A percentile compares a stretch with the other conserved stretches of the same genome.
These are phyloP conservation scores for Sitophilus oryzae DNA, from an alignment of 1,140 invertebrate species.

Conservation along the genomic window DNA sequence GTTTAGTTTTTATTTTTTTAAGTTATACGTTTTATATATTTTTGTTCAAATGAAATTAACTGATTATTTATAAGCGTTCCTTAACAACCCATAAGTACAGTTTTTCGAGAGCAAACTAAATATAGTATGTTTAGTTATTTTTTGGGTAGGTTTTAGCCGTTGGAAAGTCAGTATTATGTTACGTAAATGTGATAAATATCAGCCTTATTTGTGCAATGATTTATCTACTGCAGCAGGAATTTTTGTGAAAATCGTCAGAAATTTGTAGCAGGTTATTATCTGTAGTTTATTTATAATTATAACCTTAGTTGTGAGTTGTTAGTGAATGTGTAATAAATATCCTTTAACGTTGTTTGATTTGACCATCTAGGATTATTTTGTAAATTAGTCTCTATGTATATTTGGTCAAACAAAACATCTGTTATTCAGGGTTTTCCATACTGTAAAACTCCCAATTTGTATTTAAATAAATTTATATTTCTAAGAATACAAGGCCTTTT, in stretches of 20 bases:
- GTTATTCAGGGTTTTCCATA: slow-evolving; percentile 39
- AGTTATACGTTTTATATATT: no score
- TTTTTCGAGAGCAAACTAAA: no score
- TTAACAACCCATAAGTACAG: no score
- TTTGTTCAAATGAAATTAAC: no score
- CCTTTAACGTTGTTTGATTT: slow-evolving; percentile 31
- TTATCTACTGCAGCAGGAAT: background rate
- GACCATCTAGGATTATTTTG: slow-evolving; percentile 29
- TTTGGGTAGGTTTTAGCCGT: no score
- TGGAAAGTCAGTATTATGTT: slow-evolving; percentile 5
- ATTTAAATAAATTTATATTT: slow-evolving; percentile 46
- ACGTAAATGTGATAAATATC: slow-evolving; percentile 4
- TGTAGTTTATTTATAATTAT: slow-evolving; percentile 32
- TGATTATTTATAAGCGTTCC: no score
- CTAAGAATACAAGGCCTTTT: no score
- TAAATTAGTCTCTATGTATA: slow-evolving; percentile 25
- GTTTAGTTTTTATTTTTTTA: no score
- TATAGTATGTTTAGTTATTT: no score
- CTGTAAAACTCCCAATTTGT: slow-evolving; percentile 42
- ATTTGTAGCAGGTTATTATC: slow-evolving; percentile 36
- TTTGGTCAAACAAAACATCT: slow-evolving; percentile 30
- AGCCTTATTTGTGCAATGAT: background rate
- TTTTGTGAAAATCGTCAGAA: slow-evolving; percentile 14
- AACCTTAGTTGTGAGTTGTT: slow-evolving; percentile 37
- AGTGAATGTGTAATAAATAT: slow-evolving; percentile 33